phyloP scores from a whole-genome alignment of 2,888 invertebrate genomes.

The Synanthedon andrenaeformis region DNA sequence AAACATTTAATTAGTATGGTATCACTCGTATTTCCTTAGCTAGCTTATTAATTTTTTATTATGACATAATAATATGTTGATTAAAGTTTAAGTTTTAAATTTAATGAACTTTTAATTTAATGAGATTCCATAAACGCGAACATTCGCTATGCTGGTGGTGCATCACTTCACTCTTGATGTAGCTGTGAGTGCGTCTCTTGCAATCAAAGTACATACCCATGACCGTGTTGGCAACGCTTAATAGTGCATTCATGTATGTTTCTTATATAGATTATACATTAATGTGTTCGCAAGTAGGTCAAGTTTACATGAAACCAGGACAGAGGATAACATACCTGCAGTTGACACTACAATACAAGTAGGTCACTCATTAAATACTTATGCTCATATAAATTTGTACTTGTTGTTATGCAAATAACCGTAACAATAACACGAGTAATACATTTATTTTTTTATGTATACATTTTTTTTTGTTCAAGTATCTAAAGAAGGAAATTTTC shows the following conservation, averaged over 20 bases:
- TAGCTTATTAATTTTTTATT: too few relatives aligned
- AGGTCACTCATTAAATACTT: constrained; percentile 26
- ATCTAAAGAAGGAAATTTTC: too few relatives aligned
- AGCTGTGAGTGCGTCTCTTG: constrained; percentile 27
- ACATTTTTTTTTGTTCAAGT: too few relatives aligned
- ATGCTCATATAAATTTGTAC: background rate
- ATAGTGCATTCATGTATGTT: constrained; percentile 31
- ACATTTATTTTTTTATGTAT: too few relatives aligned
- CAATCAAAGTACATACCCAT: constrained; percentile 24
- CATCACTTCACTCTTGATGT: constrained; percentile 25
- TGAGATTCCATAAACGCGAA: background rate
- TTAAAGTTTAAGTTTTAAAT: too few relatives aligned
- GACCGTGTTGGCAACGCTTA: constrained; percentile 14
- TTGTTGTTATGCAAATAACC: background rate
- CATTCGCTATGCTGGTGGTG: constrained; percentile 10
- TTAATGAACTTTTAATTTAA: too few relatives aligned
- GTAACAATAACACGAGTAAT: too few relatives aligned
- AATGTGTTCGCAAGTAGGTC: constrained; percentile 39
- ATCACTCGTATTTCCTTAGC: too few relatives aligned
- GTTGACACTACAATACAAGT: constrained; percentile 40
- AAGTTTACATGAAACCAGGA: constrained; percentile 58
- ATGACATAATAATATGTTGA: too few relatives aligned
- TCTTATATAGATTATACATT: constrained; percentile 39
- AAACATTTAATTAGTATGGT: too few relatives aligned
- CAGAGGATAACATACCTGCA: constrained; percentile 62